These are phyloP conservation scores for Mastacembelus armatus DNA, from an alignment of 2,797 vertebrate species.

Conservation along the genomic window DNA sequence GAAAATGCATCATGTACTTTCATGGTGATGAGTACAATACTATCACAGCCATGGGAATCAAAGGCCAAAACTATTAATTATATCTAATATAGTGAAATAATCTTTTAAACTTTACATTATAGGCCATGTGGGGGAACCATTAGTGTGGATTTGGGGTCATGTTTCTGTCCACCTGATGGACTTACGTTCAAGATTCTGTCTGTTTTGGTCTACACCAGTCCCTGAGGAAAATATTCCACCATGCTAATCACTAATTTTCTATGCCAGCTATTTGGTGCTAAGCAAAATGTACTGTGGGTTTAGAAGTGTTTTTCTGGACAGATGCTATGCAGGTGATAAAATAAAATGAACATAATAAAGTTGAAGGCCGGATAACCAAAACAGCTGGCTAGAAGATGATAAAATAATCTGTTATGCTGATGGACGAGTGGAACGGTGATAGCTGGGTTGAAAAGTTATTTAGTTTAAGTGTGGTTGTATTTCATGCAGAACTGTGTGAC, in stretches of 20 bases:
- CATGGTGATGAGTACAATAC: too few relatives aligned
- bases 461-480: slow-evolving; percentile 8
- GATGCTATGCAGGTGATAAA: too few relatives aligned
- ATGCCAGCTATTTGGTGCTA: too few relatives aligned
- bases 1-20: not conserved
- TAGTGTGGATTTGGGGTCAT: not conserved
- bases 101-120: too few relatives aligned
- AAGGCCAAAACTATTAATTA: too few relatives aligned
- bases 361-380: not conserved
- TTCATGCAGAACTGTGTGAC: slow-evolving; percentile 31
- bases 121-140: too few relatives aligned
- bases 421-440: not conserved
- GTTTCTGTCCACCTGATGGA: too few relatives aligned
- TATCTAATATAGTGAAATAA: too few relatives aligned
- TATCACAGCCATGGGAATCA: too few relatives aligned
- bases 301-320: too few relatives aligned
- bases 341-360: not conserved
- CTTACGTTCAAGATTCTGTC: not conserved
- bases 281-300: too few relatives aligned
- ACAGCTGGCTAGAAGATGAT: not conserved
- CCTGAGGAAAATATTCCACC: not conserved
- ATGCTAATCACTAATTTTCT: too few relatives aligned
- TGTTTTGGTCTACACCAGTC: not conserved
- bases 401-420: not conserved
- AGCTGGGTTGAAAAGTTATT: not conserved